Base-by-base conservation (phyloP, 1,140 invertebrate species). In the Physella acuta region DNA sequence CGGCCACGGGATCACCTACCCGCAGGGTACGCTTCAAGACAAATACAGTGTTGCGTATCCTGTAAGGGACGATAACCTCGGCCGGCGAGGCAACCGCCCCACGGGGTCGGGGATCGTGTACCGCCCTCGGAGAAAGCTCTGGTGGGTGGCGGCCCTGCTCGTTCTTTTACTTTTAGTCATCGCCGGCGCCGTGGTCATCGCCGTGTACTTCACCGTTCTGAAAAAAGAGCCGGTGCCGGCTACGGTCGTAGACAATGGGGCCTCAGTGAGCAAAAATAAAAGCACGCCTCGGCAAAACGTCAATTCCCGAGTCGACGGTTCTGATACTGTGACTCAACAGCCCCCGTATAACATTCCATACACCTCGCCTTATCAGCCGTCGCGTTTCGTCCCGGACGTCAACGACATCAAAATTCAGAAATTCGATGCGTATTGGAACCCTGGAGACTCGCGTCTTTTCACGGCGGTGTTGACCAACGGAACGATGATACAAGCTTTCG, bases 381-480 rank as follows among this genome's bases (percentile, higher is more conserved):
- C 39, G 1, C 30, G 26, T 34, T 17, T 26, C 49, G n/a, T 30
- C 3, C 62, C 64, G n/a, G 65, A 61, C 4, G 2, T 33, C 30
- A 3, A 36, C 26, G 55, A 34, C 24, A 58, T 60, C 31, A 70
- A 52, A 26, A 64, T 73, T 5, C 60, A 61, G n/a, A 53, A 68
- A 28, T 71, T 71, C 55, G 61, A 71, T 24, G 66, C 68, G 0
- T 73, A 59, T 51, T 71, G 69, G 69, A 64, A 73, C 44, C 68
- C 66, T 0, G 72, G 72, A 0, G 72, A 73, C 39, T 70, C 68
- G 16, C 59, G 72, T 1, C 52, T 73, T 30, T 53, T 73, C 51
- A 33, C 52, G 52, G 52, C 68, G n/a, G 17, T 52, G 16, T 49
- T 71, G 3, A 68, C 34, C 60, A 73, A 71, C 64, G 72, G 72